Conservation (phyloP, 1,140 invertebrate genomes). For the Drosophila kanapiae region DNA sequence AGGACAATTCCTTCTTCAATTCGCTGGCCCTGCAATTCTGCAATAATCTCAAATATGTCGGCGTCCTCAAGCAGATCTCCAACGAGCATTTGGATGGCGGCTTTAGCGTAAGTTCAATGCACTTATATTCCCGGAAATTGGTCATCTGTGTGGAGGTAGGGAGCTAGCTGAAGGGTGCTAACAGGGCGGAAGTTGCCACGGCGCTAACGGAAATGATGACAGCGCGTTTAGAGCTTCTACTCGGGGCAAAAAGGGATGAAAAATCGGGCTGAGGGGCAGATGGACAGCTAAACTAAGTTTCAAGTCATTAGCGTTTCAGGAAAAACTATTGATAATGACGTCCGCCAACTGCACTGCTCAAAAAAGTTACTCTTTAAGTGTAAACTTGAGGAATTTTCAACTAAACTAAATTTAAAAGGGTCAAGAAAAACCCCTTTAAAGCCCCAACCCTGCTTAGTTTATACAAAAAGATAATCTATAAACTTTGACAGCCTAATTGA, state of each 20-base stretch:
- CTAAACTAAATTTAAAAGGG: no score
- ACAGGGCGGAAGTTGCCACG: slow-evolving; percentile 68
- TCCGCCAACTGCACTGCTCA: neutral
- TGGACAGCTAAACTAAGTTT: slow-evolving; percentile 34
- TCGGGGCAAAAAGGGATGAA: neutral
- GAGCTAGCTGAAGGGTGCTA: slow-evolving; percentile 36
- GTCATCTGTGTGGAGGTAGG: slow-evolving; percentile 17
- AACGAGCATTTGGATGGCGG: slow-evolving; percentile 85
- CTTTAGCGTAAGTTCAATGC: slow-evolving; percentile 90
- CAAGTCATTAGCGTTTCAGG: slow-evolving; percentile 55
- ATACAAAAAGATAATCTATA: neutral
- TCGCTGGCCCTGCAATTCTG: slow-evolving; percentile 93
- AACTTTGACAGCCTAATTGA: slow-evolving; percentile 7
- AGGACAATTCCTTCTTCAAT: slow-evolving; percentile 87
- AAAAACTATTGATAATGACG: slow-evolving; percentile 59
- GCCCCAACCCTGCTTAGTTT: neutral
- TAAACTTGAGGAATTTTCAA: no score
- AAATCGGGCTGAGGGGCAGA: neutral
- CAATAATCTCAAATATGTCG: slow-evolving; percentile 94
- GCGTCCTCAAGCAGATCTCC: slow-evolving; percentile 91
- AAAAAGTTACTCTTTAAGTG: neutral
- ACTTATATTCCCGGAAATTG: slow-evolving; percentile 56
- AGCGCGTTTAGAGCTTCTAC: slow-evolving; percentile 17
- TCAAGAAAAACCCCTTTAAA: no score
- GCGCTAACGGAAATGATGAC: slow-evolving; percentile 66